A percentile compares a stretch with the other conserved stretches of the same genome.
phyloP scores from a whole-genome alignment of 1,140 invertebrate genomes.

The Drosophila orosa region DNA sequence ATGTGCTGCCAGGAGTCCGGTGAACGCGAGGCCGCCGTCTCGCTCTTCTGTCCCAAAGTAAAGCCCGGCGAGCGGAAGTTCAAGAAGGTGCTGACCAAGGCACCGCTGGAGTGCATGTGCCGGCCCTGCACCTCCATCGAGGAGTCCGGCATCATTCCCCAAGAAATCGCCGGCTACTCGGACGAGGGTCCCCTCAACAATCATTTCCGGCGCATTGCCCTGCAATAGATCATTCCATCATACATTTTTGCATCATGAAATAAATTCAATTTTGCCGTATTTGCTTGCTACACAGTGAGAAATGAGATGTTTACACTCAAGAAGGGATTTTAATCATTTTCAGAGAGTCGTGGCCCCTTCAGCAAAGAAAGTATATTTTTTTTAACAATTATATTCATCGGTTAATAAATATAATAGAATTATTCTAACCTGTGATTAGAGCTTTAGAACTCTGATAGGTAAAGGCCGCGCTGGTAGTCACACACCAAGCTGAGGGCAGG shows the following conservation, averaged over 20 bases:
- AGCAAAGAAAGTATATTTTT: neutral
- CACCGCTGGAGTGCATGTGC: slow-evolving; percentile 96
- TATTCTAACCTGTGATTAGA: neutral
- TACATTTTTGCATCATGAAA: slow-evolving; percentile 48
- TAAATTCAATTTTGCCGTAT: slow-evolving; percentile 54
- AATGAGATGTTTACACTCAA: slow-evolving; percentile 1
- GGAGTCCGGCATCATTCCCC: slow-evolving; percentile 93
- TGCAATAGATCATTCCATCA: slow-evolving; percentile 72
- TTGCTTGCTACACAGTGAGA: slow-evolving; percentile 35
- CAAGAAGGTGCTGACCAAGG: slow-evolving; percentile 95
- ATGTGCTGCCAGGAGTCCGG: slow-evolving; percentile 98
- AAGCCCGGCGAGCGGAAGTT: slow-evolving; percentile 93
- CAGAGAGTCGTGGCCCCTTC: neutral
- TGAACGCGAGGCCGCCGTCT: slow-evolving; percentile 94
- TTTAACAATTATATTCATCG: no score
- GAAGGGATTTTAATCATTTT: neutral
- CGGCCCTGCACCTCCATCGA: slow-evolving; percentile 95
- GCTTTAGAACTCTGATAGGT: neutral
- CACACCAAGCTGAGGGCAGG: neutral
- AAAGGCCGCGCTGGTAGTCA: neutral
- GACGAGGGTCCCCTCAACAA: slow-evolving; percentile 91
- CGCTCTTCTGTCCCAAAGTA: slow-evolving; percentile 94
- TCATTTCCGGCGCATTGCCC: slow-evolving; percentile 88
- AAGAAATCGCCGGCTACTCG: slow-evolving; percentile 94
- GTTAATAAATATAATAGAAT: neutral